Evolutionary conservation across 2,888 invertebrate genomes (phyloP).

Genomic region (Hofmannophila pseudospretella): DNA sequence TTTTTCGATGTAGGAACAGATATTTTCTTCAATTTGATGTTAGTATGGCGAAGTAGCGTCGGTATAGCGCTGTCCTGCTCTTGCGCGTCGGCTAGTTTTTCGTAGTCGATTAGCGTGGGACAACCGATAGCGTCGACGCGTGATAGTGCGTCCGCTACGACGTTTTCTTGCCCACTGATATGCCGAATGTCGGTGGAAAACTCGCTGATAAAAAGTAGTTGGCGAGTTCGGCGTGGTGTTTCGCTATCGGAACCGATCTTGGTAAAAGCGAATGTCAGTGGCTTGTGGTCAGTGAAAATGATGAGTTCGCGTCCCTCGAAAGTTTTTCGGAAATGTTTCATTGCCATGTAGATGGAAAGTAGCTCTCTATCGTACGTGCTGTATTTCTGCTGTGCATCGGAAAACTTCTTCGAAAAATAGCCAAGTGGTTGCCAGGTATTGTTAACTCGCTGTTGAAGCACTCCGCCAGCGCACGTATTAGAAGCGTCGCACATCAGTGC

Average conservation of each 20-base stretch:
- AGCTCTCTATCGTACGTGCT: too few species aligned
- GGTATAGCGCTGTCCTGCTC: neutral
- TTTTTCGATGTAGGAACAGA: neutral
- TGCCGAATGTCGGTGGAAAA: conserved; percentile 33
- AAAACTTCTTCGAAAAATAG: too few species aligned
- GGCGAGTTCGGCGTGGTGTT: conserved; percentile 8
- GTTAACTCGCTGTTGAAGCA: too few species aligned
- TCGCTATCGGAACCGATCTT: conserved; percentile 6
- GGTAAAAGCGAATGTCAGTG: conserved; percentile 11
- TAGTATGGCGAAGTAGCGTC: neutral
- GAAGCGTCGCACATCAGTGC: too few species aligned
- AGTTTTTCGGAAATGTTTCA: too few species aligned
- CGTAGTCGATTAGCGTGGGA: conserved; percentile 1
- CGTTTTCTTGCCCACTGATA: conserved; percentile 24
- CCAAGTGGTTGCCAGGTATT: too few species aligned
- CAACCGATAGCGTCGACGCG: conserved; percentile 13
- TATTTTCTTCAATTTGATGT: too few species aligned
- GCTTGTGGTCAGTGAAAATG: conserved; percentile 16
- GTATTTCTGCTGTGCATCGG: too few species aligned
- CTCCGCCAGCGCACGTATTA: too few species aligned
- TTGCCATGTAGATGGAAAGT: too few species aligned
- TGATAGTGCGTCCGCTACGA: conserved; percentile 27
- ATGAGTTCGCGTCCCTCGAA: conserved; percentile 7
- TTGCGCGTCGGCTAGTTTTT: neutral
- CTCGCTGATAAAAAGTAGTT: too few species aligned